Evolutionary conservation across 2,888 invertebrate species (phyloP), one percentile per base, ranked within the genome.

Genomic region (Platycheirus rosarum): DNA sequence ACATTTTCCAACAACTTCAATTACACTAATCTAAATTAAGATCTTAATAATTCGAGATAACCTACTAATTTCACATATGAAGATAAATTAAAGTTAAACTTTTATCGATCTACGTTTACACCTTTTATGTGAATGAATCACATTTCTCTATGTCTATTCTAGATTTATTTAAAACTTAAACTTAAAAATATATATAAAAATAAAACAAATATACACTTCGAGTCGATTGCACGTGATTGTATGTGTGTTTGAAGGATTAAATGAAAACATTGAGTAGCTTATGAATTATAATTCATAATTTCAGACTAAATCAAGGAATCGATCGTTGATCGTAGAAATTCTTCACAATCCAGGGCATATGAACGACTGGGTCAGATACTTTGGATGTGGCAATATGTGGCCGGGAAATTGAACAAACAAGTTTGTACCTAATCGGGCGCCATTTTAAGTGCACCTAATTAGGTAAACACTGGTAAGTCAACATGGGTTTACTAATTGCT

Each of bases 1-100:
- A 80, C 80, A 80, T 66, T 80, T 66, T 70, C n/a, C 60, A 75
- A 76, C 76, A 80, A 76, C 32, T 71, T 71, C 26, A 13, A 20
- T 53, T 57, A 37, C 32, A 16, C 51, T 51, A 49, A 51, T 49
- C 68, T 35, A 73, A 14, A 29, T 40, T 55, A 79, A 32, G 46
- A 63, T 75, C 60, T 48, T 49, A 75, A 76, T 70, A 80, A 70
- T 80, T 80, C 76, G 70, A 76, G 76, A 66, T 79, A 68, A 63
- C n/a, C 46, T 68, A 49, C 35, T 14, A 65, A 4, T 4, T 51
- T 51, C 60, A 70, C 42, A 70, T 51, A 70, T 66, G 66, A 13
- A 60, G 66, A 60, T 66, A 66, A 69, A 73, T 74, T 32, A 68
- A 74, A 63, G 40, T 65, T 76, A 35, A n/a, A 62, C 48, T 63